These are phyloP conservation scores for honey bee (Apis mellifera) DNA, from an alignment of 1,140 invertebrate genomes.

Conservation along the genomic window DNA sequence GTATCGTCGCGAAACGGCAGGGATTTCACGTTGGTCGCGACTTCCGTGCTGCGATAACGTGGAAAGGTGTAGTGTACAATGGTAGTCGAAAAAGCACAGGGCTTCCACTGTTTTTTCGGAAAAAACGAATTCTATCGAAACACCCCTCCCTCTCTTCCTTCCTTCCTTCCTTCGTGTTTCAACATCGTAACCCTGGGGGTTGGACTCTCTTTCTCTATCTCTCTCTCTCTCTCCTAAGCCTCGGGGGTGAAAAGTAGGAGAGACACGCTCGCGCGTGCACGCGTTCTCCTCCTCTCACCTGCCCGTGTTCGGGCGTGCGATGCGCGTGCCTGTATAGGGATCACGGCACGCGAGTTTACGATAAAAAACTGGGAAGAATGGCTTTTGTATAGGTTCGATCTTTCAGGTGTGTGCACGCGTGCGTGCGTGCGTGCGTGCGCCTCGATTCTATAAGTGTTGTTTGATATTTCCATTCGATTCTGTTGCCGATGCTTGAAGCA, in stretches of 20 bases:
- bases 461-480: constrained; percentile 35
- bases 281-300: constrained; percentile 63
- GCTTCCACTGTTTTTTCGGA: constrained; percentile 33
- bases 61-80: constrained; percentile 6
- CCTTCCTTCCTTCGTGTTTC: neutral
- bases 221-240: neutral
- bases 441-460: neutral
- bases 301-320: constrained; percentile 66
- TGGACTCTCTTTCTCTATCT: constrained; percentile 13
- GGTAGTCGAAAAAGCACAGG: neutral
- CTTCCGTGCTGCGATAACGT: constrained; percentile 43
- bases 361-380: constrained; percentile 65
- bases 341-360: constrained; percentile 26
- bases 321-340: constrained; percentile 63
- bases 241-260: constrained; percentile 17
- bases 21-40: constrained; percentile 21
- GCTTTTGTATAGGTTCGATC: constrained; percentile 13
- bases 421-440: constrained; percentile 14
- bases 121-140: constrained; percentile 29
- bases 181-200: constrained; percentile 24
- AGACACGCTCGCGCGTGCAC: constrained; percentile 19
- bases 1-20: neutral
- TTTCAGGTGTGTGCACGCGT: neutral
- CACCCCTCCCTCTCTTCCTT: neutral
- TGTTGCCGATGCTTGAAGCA: constrained; percentile 56